phyloP scores from a whole-genome alignment of 2,888 invertebrate genomes.

The Hydrotaea diabolus region DNA sequence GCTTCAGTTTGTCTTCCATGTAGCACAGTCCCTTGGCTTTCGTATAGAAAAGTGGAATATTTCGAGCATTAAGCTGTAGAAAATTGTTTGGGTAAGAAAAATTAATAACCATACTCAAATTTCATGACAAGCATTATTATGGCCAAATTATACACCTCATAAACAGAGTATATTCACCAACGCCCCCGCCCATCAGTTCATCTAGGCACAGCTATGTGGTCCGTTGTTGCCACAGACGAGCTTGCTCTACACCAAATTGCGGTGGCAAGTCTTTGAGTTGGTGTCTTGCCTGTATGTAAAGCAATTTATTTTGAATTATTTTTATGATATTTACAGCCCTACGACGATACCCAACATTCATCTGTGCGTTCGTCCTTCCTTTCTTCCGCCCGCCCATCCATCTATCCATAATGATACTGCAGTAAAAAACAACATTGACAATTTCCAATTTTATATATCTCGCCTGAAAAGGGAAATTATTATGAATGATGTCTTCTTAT shows the following conservation, averaged over 20 bases:
- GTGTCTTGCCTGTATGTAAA: constrained; percentile 71
- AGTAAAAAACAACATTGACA: constrained; percentile 48
- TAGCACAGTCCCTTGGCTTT: neutral
- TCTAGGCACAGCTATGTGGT: neutral
- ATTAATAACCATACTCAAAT: constrained; percentile 76
- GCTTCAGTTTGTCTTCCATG: neutral
- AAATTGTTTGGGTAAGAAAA: constrained; percentile 70
- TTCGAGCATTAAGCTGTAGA: constrained; percentile 45
- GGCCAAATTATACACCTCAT: constrained; percentile 80
- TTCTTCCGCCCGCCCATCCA: constrained; percentile 71
- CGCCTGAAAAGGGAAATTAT: constrained; percentile 22
- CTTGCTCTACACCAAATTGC: neutral
- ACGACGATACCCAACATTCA: constrained; percentile 76
- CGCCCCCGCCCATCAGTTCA: too few species aligned
- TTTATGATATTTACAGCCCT: constrained; percentile 74
- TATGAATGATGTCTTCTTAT: constrained; percentile 28
- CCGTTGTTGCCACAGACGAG: constrained; percentile 9
- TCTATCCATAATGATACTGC: constrained; percentile 55
- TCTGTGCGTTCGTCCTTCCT: too few species aligned
- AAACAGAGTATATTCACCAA: constrained; percentile 68
- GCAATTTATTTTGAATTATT: constrained; percentile 81
- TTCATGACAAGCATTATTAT: constrained; percentile 81
- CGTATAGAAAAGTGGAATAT: too few species aligned
- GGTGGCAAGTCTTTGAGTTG: neutral
- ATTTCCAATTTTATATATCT: constrained; percentile 45